phyloP scores from a whole-genome alignment of 64 coral and sea anemone species.

The Montipora capricornis region DNA sequence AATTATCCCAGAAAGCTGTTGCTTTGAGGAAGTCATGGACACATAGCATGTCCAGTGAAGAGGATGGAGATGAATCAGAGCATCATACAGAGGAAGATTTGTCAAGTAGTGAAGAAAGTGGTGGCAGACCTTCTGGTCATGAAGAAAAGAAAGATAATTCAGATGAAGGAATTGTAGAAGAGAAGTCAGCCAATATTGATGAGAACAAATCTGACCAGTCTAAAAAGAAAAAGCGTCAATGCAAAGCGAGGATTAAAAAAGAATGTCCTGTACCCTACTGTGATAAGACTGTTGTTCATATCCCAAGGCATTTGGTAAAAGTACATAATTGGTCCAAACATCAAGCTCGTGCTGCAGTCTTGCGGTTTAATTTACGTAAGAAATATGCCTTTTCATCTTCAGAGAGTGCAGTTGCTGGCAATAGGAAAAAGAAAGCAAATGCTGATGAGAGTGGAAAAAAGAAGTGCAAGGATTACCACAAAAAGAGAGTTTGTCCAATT shows the following conservation, averaged over 20 bases:
- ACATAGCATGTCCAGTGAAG: conserved; percentile 32
- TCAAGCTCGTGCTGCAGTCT: neutral
- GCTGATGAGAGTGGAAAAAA: neutral
- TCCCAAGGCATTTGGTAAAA: neutral
- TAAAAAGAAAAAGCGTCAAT: neutral
- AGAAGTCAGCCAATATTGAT: conserved; percentile 14
- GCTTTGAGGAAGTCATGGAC: conserved; percentile 40
- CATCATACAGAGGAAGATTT: conserved; percentile 31
- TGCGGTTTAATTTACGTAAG: neutral
- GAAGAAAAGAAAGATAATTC: conserved; percentile 21
- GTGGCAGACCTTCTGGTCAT: conserved; percentile 25
- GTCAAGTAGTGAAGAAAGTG: conserved; percentile 46
- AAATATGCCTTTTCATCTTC: neutral
- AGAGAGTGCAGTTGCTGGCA: neutral
- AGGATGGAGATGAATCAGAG: conserved; percentile 51
- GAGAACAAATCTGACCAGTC: neutral
- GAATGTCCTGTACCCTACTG: neutral
- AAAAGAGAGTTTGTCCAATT: conserved; percentile 47
- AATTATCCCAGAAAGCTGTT: conserved; percentile 45
- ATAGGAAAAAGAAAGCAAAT: neutral
- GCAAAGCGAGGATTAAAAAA: neutral
- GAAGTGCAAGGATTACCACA: conserved; percentile 33
- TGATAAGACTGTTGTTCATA: neutral
- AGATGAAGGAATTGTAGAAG: conserved; percentile 36
- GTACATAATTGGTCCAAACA: neutral